These are phyloP conservation scores for Bothrops jararaca DNA, from an alignment of 2,113 vertebrate species.

Conservation along the genomic window DNA sequence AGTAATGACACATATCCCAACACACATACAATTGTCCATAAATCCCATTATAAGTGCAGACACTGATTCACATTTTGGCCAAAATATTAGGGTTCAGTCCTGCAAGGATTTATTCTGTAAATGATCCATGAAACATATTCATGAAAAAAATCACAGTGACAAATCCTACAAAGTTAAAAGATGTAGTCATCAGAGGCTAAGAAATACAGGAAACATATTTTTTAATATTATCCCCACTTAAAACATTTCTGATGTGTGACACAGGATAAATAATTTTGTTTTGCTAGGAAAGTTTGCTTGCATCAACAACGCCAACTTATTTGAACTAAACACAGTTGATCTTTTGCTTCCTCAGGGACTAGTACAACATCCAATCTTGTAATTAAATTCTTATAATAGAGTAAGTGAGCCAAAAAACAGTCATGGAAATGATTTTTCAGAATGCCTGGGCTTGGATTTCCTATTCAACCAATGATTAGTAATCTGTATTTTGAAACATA, in stretches of 20 bases:
- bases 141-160: neutral
- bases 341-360: neutral
- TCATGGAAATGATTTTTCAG: neutral
- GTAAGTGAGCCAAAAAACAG: neutral
- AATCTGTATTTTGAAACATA: neutral
- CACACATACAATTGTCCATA: neutral
- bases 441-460: neutral
- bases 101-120: neutral
- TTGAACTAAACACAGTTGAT: neutral
- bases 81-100: neutral
- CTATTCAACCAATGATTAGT: neutral
- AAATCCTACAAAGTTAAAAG: neutral
- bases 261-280: neutral
- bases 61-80: neutral
- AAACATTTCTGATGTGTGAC: conserved; percentile 18
- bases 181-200: neutral
- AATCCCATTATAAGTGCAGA: neutral
- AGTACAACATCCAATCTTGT: conserved; percentile 3
- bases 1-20: neutral
- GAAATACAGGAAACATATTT: neutral
- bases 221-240: neutral
- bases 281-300: neutral
- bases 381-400: neutral
- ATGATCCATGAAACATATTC: neutral
- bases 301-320: neutral